Evolutionary conservation across 2,113 vertebrate genomes (phyloP), one percentile per base, ranked within the genome.

Genomic region (Vidua macroura): DNA sequence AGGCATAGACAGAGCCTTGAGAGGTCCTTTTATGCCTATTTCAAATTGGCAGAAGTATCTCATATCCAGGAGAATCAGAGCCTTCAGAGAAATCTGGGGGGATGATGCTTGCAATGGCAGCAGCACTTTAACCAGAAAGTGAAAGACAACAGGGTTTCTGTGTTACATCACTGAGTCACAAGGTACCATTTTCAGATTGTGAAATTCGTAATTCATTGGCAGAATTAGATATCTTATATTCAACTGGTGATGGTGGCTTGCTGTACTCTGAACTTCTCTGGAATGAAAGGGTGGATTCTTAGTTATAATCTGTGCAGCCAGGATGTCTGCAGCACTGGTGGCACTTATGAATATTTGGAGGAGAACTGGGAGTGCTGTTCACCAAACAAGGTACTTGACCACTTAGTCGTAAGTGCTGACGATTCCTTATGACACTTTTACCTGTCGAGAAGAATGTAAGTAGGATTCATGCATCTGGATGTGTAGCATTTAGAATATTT

Each of bases 401-500:
- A 72, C 70, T 46, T 35, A 72, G 13, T 66, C 6, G 0, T 64
- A 82, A 95, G 83, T 87, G 78, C 41, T 89, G 78, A 62, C 0
- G 4, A 49, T 91, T 95, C 59, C 78, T 82, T 83, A 25, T 64
- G 85, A 91, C 51, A 39, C 70, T 80, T 96, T 73, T 53, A 63
- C 16, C 70, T 30, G 62, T 91, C 91, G 93, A 92, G 91, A 96
- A 93, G 89, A 87, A 55, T 10, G 8, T 93, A 86, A 92, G 83
- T 92, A 83, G 86, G 60, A 81, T 86, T 91, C 63, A 20, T 53
- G 67, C 41, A 84, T 92, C 86, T 70, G 46, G 84, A 49, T 59
- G 49, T 7, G 78, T 75, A 39, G 86, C 87, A 52, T 91, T 82
- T 95, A 83, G 86, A 91, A 87, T 93, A 95, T 92, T 93, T 91